Percentiles rank a stretch among this genome's conserved stretches.
phyloP scores from a whole-genome alignment of 2,797 vertebrate genomes.

The Sparus aurata region DNA sequence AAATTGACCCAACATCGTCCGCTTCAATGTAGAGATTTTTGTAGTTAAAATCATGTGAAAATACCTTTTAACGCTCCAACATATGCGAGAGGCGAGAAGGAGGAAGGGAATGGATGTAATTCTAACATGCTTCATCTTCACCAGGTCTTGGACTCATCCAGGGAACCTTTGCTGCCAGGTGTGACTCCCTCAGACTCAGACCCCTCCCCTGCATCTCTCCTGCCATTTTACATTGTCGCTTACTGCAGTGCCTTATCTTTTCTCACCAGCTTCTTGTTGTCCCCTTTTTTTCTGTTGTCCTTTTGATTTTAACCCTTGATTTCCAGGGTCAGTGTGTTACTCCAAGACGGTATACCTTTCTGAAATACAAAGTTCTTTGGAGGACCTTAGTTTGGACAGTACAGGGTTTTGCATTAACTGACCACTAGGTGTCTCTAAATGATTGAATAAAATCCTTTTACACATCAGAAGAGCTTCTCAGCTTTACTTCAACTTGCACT shows the following conservation, averaged over 20 bases:
- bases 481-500: slow-evolving; percentile 4
- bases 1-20: background rate
- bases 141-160: slow-evolving; percentile 90
- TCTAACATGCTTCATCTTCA: slow-evolving; percentile 84
- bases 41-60: background rate
- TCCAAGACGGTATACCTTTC: background rate
- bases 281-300: slow-evolving; percentile 13
- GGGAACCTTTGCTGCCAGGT: slow-evolving; percentile 91
- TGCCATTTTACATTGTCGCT: slow-evolving; percentile 41
- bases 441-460: slow-evolving; percentile 24
- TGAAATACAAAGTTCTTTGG: slow-evolving; percentile 12
- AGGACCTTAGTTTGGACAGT: background rate
- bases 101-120: slow-evolving; percentile 15
- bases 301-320: slow-evolving; percentile 46
- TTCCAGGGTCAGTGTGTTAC: slow-evolving; percentile 66
- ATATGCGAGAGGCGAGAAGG: background rate
- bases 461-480: background rate
- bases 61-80: background rate
- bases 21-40: background rate
- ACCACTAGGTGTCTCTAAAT: slow-evolving; percentile 72
- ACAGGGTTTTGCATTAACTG: slow-evolving; percentile 26
- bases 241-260: slow-evolving; percentile 44
- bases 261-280: slow-evolving; percentile 38
- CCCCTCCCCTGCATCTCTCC: slow-evolving; percentile 31
- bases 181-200: slow-evolving; percentile 72